phyloP scores from a whole-genome alignment of 1,140 invertebrate genomes.

The Cydia strobilella region DNA sequence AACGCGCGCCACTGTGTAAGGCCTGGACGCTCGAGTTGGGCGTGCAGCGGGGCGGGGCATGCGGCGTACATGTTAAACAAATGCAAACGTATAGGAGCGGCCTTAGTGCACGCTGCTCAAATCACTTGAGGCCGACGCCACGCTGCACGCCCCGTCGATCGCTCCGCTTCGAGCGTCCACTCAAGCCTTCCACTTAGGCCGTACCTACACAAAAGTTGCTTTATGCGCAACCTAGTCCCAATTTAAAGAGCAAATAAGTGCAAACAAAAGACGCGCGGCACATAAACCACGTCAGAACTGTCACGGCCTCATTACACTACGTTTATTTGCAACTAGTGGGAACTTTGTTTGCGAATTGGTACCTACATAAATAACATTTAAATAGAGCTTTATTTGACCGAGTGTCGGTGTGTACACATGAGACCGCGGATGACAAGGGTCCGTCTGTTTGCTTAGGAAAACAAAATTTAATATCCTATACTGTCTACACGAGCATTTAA shows the following conservation, averaged over 20 bases:
- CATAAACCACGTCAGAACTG: constrained; percentile 27
- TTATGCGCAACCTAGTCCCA: not conserved
- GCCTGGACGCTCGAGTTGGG: too few species aligned
- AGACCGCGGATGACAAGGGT: constrained; percentile 50
- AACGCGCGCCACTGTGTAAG: too few species aligned
- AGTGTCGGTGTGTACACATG: constrained; percentile 44
- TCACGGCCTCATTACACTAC: constrained; percentile 22
- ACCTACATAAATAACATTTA: constrained; percentile 37
- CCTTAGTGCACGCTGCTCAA: too few species aligned
- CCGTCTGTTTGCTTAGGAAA: constrained; percentile 43
- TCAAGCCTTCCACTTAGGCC: too few species aligned
- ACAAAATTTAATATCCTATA: constrained; percentile 51
- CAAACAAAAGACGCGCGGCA: constrained; percentile 4
- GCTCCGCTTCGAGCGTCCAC: too few species aligned
- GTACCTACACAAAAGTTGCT: not conserved
- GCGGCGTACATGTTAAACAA: too few species aligned
- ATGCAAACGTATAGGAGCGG: too few species aligned
- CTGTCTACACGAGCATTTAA: constrained; percentile 36
- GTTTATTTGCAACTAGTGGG: constrained; percentile 28
- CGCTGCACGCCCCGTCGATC: too few species aligned
- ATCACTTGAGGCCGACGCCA: too few species aligned
- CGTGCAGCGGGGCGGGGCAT: too few species aligned
- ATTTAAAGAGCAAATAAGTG: not conserved
- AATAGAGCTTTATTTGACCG: constrained; percentile 43
- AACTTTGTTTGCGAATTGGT: constrained; percentile 29